These are phyloP conservation scores for Oligia latruncula DNA, from an alignment of 2,888 invertebrate species.

Conservation along the genomic window DNA sequence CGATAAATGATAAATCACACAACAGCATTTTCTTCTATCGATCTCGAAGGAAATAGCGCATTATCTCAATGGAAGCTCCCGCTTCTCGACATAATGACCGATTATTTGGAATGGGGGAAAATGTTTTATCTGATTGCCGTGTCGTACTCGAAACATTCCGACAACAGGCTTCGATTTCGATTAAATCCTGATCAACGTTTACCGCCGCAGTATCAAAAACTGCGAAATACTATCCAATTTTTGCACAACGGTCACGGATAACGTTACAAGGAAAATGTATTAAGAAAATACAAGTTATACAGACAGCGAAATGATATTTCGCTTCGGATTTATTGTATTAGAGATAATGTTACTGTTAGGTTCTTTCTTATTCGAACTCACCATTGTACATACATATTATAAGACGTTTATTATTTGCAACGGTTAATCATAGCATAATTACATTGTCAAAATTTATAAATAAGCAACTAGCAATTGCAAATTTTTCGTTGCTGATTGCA, in stretches of 20 bases:
- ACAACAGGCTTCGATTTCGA: slow-evolving; percentile 67
- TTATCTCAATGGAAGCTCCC: slow-evolving; percentile 75
- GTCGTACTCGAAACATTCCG: slow-evolving; percentile 61
- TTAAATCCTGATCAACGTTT: slow-evolving; percentile 65
- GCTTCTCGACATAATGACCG: slow-evolving; percentile 79
- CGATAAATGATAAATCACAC: slow-evolving; percentile 70
- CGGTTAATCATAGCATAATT: neutral
- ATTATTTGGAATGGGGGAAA: slow-evolving; percentile 82
- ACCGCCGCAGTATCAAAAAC: slow-evolving; percentile 44
- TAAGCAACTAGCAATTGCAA: neutral
- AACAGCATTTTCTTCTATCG: slow-evolving; percentile 70
- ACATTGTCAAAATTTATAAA: neutral
- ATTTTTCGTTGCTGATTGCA: neutral
- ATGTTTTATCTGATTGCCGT: slow-evolving; percentile 76
- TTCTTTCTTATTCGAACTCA: neutral
- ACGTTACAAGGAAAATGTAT: slow-evolving; percentile 25
- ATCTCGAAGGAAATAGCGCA: slow-evolving; percentile 72
- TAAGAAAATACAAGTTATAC: slow-evolving; percentile 30
- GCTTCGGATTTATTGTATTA: slow-evolving; percentile 21
- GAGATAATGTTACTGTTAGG: neutral
- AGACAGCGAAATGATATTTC: slow-evolving; percentile 13
- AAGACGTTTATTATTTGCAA: neutral
- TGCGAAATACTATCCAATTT: slow-evolving; percentile 54
- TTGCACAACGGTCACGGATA: slow-evolving; percentile 21
- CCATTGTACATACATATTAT: neutral